These are phyloP conservation scores for Xyliphius kryptos DNA, from an alignment of 2,113 vertebrate genomes.

Conservation along the genomic window DNA sequence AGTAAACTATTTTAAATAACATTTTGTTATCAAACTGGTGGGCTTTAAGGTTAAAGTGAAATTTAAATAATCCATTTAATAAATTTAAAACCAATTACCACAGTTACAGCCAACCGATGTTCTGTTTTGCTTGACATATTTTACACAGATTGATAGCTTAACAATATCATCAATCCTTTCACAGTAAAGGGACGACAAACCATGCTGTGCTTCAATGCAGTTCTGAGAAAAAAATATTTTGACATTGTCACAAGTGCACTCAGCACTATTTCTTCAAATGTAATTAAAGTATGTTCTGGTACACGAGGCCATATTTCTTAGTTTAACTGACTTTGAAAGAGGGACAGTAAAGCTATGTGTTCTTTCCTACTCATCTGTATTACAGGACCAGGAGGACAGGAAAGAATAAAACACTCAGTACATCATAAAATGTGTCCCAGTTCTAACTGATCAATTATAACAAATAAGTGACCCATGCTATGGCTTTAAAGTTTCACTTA, in stretches of 20 bases:
- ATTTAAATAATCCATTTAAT: background rate
- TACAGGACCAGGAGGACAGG: background rate
- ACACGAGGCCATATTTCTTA: slow-evolving; percentile 27
- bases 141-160: slow-evolving; percentile 13
- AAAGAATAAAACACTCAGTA: background rate
- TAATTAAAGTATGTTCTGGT: slow-evolving; percentile 53
- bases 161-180: slow-evolving; percentile 38
- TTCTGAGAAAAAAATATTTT: slow-evolving; percentile 31
- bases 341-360: slow-evolving; percentile 14
- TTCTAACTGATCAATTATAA: slow-evolving; percentile 30
- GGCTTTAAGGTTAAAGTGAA: background rate
- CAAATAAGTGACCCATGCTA: slow-evolving; percentile 20
- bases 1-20: too few relatives aligned
- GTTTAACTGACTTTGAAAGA: slow-evolving; percentile 23
- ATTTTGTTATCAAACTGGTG: background rate
- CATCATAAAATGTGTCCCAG: slow-evolving; percentile 3
- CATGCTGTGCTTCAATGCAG: slow-evolving; percentile 26
- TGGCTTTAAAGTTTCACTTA: slow-evolving; percentile 11
- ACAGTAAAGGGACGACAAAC: slow-evolving; percentile 25
- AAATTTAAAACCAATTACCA: slow-evolving; percentile 16
- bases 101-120: background rate
- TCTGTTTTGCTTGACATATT: slow-evolving; percentile 6
- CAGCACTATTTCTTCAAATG: slow-evolving; percentile 58
- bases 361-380: slow-evolving; percentile 9
- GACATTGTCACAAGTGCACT: slow-evolving; percentile 52